Evolutionary conservation across 2,797 vertebrate species (phyloP).

Genomic region (Morus bassanus): DNA sequence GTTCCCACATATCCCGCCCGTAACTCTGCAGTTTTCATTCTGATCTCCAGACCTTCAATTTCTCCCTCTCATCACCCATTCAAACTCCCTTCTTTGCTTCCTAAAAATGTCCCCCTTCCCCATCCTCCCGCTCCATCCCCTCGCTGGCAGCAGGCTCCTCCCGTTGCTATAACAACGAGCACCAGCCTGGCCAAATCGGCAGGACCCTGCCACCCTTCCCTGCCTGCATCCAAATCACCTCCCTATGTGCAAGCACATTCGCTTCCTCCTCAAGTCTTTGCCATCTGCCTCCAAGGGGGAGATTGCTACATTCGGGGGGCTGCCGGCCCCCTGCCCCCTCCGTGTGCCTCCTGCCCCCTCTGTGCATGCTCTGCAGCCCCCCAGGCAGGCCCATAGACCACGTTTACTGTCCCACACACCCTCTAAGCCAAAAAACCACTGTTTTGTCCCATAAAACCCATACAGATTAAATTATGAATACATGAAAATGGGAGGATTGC

Average conservation of each 20-base stretch:
- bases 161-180: constrained; percentile 57
- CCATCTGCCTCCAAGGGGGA: constrained; percentile 8
- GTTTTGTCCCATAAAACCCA: neutral
- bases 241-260: neutral
- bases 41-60: neutral
- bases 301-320: neutral
- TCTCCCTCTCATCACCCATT: neutral
- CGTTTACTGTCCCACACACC: neutral
- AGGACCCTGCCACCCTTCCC: constrained; percentile 3
- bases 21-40: neutral
- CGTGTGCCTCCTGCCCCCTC: neutral
- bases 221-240: constrained; percentile 8
- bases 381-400: too few relatives aligned
- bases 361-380: neutral
- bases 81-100: neutral
- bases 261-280: neutral
- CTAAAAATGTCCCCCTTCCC: neutral
- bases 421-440: neutral
- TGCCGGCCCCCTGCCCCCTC: neutral
- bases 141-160: neutral
- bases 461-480: neutral
- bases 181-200: neutral
- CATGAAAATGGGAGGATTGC: neutral
- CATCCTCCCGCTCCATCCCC: neutral
- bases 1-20: rapidly evolving